A percentile compares a stretch with the other conserved stretches of the same genome.
Conservation (phyloP, 2,113 vertebrate species). For the Ailurus styani region DNA sequence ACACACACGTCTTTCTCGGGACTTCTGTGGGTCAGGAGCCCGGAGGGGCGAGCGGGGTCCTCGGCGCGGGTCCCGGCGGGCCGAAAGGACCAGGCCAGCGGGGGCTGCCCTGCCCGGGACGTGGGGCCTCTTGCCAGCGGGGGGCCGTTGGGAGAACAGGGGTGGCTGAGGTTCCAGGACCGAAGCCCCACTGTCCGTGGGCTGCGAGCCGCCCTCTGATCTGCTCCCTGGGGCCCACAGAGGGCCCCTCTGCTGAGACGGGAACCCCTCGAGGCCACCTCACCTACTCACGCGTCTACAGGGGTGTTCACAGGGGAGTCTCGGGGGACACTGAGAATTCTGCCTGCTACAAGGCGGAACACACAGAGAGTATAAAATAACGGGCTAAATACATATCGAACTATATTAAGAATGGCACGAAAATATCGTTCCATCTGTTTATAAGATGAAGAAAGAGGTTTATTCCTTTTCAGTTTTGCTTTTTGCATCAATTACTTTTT, state of each 20-base stretch:
- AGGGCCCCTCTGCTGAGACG: not conserved
- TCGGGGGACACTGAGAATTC: no score
- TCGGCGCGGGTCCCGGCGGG: accelerated
- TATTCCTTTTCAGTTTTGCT: not conserved
- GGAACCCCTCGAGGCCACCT: accelerated
- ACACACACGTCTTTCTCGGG: not conserved
- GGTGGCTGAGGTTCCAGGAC: no score
- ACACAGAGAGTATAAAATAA: not conserved
- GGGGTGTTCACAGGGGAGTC: no score
- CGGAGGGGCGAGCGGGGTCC: not conserved
- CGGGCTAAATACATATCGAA: not conserved
- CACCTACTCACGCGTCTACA: not conserved
- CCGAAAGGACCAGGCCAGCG: accelerated
- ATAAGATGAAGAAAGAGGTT: not conserved
- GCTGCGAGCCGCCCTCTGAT: not conserved
- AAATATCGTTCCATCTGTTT: not conserved
- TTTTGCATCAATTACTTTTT: not conserved
- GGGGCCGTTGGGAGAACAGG: not conserved
- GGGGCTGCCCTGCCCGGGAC: accelerated
- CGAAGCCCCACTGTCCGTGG: not conserved
- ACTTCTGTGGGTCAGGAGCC: not conserved
- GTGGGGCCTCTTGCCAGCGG: not conserved
- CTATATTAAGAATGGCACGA: not conserved
- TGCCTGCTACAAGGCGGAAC: not conserved
- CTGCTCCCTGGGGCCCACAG: not conserved